phyloP scores from a whole-genome alignment of 2,888 invertebrate genomes.

The Hemithea aestivaria region DNA sequence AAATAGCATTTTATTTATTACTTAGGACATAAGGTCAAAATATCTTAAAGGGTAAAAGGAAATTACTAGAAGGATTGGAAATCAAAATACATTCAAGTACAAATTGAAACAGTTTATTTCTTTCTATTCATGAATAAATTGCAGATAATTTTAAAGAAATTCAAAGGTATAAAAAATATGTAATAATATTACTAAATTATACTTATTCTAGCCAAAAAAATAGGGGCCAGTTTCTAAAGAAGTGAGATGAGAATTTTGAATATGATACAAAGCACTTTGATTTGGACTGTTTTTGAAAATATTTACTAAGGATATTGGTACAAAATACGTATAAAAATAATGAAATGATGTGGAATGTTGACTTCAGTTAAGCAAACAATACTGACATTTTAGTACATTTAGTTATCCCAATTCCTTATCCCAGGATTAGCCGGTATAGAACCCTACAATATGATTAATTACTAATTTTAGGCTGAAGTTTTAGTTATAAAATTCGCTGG shows the following conservation, averaged over 20 bases:
- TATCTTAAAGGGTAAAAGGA: too few relatives aligned
- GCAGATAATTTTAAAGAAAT: constrained; percentile 52
- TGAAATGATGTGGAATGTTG: constrained; percentile 59
- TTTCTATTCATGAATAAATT: constrained; percentile 62
- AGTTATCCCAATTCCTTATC: constrained; percentile 13
- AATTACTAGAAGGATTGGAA: too few relatives aligned
- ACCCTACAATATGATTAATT: constrained; percentile 1
- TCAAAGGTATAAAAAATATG: constrained; percentile 58
- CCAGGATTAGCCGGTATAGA: constrained; percentile 3
- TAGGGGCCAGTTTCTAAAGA: constrained; percentile 11
- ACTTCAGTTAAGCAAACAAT: constrained; percentile 31
- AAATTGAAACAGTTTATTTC: constrained; percentile 68
- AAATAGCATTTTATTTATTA: neutral
- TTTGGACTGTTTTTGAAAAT: constrained; percentile 2
- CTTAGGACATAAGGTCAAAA: constrained; percentile 7
- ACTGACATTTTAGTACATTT: constrained; percentile 17
- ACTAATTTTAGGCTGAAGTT: constrained; percentile 10
- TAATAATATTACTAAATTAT: constrained; percentile 62
- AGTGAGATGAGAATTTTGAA: neutral
- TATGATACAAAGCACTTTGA: constrained; percentile 7
- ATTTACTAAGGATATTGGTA: constrained; percentile 8
- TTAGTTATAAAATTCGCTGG: constrained; percentile 5
- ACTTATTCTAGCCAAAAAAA: constrained; percentile 50
- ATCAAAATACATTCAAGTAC: constrained; percentile 40
- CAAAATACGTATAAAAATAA: constrained; percentile 53